Evolutionary conservation across 2,888 invertebrate genomes (phyloP).

Genomic region (Brenthis daphne): DNA sequence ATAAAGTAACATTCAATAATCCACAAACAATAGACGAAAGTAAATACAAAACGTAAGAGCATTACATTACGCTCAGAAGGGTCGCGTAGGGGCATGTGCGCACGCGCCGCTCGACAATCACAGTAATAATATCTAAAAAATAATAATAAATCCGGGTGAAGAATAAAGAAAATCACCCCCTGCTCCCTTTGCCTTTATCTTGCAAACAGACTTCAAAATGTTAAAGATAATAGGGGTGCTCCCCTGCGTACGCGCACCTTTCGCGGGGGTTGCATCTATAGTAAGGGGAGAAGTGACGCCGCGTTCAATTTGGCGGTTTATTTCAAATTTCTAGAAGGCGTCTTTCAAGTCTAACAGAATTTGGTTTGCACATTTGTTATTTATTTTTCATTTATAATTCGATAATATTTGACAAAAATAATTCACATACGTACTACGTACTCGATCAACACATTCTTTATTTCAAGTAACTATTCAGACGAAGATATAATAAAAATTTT

Average conservation of each 20-base stretch:
- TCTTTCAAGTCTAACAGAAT: conserved; percentile 37
- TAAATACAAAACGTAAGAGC: conserved; percentile 71
- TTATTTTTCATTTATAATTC: too few species aligned
- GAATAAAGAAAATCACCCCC: conserved; percentile 82
- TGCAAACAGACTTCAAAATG: conserved; percentile 80
- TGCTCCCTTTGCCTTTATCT: conserved; percentile 80
- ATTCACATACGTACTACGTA: too few species aligned
- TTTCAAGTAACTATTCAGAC: not conserved
- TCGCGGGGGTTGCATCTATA: conserved; percentile 64
- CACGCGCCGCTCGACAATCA: conserved; percentile 76
- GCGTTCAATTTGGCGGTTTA: conserved; percentile 65
- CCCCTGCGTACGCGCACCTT: conserved; percentile 71
- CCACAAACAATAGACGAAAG: conserved; percentile 66
- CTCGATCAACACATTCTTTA: not conserved
- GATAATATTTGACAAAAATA: too few species aligned
- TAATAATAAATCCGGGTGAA: conserved; percentile 82
- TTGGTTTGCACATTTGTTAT: not conserved
- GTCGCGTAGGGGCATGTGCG: conserved; percentile 77
- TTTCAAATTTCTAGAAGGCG: conserved; percentile 65
- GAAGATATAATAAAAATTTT: not conserved
- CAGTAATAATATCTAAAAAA: conserved; percentile 82
- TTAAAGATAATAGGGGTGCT: conserved; percentile 81
- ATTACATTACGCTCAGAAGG: conserved; percentile 65
- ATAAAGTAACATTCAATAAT: conserved; percentile 74
- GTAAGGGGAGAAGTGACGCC: conserved; percentile 57